phyloP scores from a whole-genome alignment of 2,797 vertebrate genomes.

The Acanthurus lineatus region DNA sequence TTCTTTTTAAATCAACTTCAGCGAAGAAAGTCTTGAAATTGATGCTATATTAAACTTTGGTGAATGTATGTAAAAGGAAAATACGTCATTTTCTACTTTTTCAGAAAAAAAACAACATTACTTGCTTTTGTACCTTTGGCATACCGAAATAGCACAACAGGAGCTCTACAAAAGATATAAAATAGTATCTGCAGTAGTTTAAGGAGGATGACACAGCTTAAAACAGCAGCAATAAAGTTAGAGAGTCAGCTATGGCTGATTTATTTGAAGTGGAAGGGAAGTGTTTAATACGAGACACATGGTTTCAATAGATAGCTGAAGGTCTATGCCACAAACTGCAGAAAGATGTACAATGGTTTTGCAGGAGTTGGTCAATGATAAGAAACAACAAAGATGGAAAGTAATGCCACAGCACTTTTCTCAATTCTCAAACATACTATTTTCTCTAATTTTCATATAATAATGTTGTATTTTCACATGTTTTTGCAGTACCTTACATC shows the following conservation, averaged over 20 bases:
- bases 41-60: constrained; percentile 47
- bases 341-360: constrained; percentile 81
- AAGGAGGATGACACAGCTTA: constrained; percentile 70
- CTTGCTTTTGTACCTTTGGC: constrained; percentile 24
- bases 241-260: constrained; percentile 85
- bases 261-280: constrained; percentile 89
- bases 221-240: constrained; percentile 85
- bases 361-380: constrained; percentile 80
- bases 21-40: constrained; percentile 60
- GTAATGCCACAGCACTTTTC: constrained; percentile 53
- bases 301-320: constrained; percentile 87
- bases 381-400: constrained; percentile 79
- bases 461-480: constrained; percentile 5
- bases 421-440: constrained; percentile 27
- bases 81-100: constrained; percentile 53
- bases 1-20: constrained; percentile 54
- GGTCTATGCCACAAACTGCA: constrained; percentile 75
- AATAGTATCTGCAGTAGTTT: constrained; percentile 70
- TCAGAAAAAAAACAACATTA: not conserved
- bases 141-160: constrained; percentile 42
- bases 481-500: constrained; percentile 23
- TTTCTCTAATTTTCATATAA: constrained; percentile 3
- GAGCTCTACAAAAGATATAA: constrained; percentile 70
- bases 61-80: constrained; percentile 23
- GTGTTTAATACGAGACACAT: constrained; percentile 88